These are phyloP conservation scores for Pelochelys cantorii DNA, from an alignment of 2,797 vertebrate genomes.

Conservation along the genomic window DNA sequence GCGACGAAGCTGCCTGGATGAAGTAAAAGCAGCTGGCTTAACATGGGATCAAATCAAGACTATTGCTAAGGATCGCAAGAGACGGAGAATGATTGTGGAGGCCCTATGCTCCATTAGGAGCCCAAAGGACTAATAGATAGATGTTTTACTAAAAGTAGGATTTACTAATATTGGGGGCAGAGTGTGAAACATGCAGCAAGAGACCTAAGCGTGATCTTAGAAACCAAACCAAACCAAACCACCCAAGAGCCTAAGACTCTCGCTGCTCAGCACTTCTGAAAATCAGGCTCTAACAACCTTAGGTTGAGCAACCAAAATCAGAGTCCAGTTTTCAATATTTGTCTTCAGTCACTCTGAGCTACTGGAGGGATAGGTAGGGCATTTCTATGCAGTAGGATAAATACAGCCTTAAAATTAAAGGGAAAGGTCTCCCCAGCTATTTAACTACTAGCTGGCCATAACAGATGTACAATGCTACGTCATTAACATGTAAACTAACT, in stretches of 20 bases:
- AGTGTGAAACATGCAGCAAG: not conserved
- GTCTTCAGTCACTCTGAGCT: not conserved
- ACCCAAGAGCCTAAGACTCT: not conserved
- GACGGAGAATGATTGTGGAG: no score
- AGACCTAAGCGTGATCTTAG: not conserved
- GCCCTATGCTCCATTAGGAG: no score
- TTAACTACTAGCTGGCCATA: not conserved
- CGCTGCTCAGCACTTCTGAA: fast-evolving
- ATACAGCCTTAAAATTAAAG: not conserved
- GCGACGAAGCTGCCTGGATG: no score
- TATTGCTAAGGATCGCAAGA: no score
- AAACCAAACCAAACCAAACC: not conserved
- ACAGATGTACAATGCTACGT: not conserved
- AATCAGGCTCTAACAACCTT: not conserved
- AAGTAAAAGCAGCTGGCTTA: no score
- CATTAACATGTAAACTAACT: not conserved
- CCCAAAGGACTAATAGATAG: no score
- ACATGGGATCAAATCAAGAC: no score
- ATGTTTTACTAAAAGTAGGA: not conserved
- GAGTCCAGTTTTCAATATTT: not conserved
- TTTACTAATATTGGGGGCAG: not conserved
- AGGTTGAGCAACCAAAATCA: not conserved
- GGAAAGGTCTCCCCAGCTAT: not conserved
- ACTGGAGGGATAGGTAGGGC: not conserved
- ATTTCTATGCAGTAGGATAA: not conserved